Conservation (phyloP, 2,797 vertebrate species). For the Cyclopterus lumpus region DNA sequence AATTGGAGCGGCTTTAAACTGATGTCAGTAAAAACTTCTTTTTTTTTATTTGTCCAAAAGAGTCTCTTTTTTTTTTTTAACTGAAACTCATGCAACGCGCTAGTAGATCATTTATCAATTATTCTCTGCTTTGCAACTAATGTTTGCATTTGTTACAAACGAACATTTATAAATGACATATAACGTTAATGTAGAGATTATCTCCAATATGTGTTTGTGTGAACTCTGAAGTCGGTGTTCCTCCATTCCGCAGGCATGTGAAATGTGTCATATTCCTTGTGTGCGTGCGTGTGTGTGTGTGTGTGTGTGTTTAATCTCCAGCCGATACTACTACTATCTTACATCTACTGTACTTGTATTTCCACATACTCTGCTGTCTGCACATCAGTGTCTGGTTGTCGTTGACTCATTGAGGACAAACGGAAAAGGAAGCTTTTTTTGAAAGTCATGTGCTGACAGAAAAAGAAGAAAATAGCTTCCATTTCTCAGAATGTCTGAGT, state of each 20-base stretch:
- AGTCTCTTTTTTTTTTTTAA: not conserved
- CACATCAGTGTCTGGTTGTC: constrained; percentile 29
- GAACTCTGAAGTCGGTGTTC: not conserved
- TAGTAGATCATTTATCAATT: no score
- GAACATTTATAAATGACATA: not conserved
- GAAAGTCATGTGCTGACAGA: not conserved
- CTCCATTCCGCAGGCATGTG: constrained; percentile 3
- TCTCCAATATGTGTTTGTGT: not conserved
- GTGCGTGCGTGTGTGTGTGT: not conserved
- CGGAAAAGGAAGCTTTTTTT: constrained; percentile 69
- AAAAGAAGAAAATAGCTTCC: not conserved
- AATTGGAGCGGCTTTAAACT: not conserved
- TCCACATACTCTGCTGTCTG: constrained; percentile 33
- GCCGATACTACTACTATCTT: not conserved
- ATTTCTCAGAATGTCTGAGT: constrained; percentile 59
- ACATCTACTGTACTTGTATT: constrained; percentile 23
- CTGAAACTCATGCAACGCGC: not conserved
- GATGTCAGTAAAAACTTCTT: not conserved
- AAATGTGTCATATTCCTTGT: constrained; percentile 41
- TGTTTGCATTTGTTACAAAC: not conserved
- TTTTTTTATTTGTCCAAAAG: no score
- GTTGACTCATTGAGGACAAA: constrained; percentile 47
- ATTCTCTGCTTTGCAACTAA: not conserved
- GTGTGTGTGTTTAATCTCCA: not conserved
- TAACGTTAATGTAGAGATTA: not conserved